Percentiles rank a stretch among this genome's conserved stretches.
Evolutionary conservation across 2,113 vertebrate species (phyloP).

Genomic region (Amblyopsis rosae): DNA sequence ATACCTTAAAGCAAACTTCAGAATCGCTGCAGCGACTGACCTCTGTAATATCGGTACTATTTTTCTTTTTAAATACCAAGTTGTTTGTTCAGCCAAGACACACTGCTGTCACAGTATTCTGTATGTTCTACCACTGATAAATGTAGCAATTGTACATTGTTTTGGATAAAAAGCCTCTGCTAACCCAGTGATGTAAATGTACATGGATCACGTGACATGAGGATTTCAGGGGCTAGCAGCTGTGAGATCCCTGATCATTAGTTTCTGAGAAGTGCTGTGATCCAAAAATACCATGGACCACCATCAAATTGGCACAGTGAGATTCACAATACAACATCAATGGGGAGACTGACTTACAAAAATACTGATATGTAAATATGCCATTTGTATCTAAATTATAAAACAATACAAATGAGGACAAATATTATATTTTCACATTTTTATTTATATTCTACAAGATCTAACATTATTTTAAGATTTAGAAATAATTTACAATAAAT

Average conservation of each 20-base stretch:
- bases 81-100: too few species aligned
- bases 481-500: constrained; percentile 53
- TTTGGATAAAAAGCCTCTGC: too few species aligned
- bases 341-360: too few species aligned
- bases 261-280: constrained; percentile 48
- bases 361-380: neutral
- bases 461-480: constrained; percentile 13
- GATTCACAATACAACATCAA: neutral
- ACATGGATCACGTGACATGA: constrained; percentile 11
- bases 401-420: too few species aligned
- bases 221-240: constrained; percentile 32
- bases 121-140: too few species aligned
- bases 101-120: too few species aligned
- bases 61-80: too few species aligned
- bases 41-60: too few species aligned
- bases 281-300: constrained; percentile 56
- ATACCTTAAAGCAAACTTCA: neutral
- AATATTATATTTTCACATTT: neutral
- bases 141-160: too few species aligned
- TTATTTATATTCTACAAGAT: constrained; percentile 7
- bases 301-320: constrained; percentile 6
- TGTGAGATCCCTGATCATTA: constrained; percentile 54
- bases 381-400: neutral
- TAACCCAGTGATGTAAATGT: too few species aligned
- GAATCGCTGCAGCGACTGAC: too few species aligned